phyloP scores from a whole-genome alignment of 2,797 vertebrate genomes.

The Mormyrops boulengeri region DNA sequence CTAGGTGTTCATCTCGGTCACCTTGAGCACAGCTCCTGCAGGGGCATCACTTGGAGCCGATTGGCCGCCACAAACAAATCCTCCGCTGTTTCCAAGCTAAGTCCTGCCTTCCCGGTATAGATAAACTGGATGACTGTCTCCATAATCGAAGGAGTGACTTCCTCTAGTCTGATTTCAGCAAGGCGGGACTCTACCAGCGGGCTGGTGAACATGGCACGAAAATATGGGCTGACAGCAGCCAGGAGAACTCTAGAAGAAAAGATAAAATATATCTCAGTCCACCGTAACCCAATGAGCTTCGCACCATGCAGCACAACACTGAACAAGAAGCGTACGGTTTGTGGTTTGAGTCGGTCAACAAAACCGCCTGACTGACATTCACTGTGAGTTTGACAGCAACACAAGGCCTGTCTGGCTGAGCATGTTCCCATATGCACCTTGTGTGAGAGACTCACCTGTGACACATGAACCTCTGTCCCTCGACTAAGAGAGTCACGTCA shows the following conservation, averaged over 20 bases:
- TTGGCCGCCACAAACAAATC: constrained; percentile 74
- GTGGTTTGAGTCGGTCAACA: not conserved
- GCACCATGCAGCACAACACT: not conserved
- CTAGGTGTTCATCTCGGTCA: constrained; percentile 32
- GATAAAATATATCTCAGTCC: not conserved
- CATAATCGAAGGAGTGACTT: constrained; percentile 68
- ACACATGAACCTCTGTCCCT: constrained; percentile 73
- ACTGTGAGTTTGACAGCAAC: not conserved
- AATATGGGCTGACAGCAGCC: constrained; percentile 73
- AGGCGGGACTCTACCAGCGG: constrained; percentile 70
- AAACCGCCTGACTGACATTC: not conserved
- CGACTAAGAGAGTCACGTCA: constrained; percentile 69
- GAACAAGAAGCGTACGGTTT: not conserved
- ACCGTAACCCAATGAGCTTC: not conserved
- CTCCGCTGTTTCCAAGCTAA: constrained; percentile 66
- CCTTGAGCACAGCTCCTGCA: constrained; percentile 75
- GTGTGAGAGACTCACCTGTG: constrained; percentile 58
- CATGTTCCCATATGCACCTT: not conserved
- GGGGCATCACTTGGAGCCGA: constrained; percentile 71
- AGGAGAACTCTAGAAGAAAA: constrained; percentile 61
- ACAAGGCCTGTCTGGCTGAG: not conserved
- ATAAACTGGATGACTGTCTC: constrained; percentile 71
- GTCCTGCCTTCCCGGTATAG: constrained; percentile 68
- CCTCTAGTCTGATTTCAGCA: constrained; percentile 69
- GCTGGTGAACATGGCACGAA: constrained; percentile 75